These are phyloP conservation scores for Chorisops tibialis DNA, from an alignment of 2,888 invertebrate genomes.

Conservation along the genomic window DNA sequence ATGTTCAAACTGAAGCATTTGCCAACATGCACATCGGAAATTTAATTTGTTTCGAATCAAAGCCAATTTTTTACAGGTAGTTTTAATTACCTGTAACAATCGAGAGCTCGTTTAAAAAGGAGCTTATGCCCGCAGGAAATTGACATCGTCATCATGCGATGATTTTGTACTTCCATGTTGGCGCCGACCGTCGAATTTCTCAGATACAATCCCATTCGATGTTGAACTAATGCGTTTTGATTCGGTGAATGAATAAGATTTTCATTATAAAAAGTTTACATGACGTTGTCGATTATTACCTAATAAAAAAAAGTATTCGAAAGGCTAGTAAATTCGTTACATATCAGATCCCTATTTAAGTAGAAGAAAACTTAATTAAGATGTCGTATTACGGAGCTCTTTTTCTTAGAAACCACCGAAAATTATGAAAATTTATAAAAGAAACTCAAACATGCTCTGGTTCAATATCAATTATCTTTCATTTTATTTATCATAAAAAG, in stretches of 20 bases:
- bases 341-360: not conserved
- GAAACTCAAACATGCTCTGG: no score
- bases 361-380: not conserved
- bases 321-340: no score
- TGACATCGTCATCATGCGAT: constrained; percentile 23
- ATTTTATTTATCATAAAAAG: no score
- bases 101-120: constrained; percentile 9
- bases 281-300: no score
- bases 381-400: no score
- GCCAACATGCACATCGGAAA: constrained; percentile 7
- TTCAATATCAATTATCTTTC: no score
- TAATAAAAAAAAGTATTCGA: no score
- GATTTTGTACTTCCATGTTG: constrained; percentile 22
- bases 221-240: not conserved
- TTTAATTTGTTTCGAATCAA: constrained; percentile 26
- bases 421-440: no score
- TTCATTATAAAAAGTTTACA: not conserved
- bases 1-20: constrained; percentile 10
- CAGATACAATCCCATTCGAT: constrained; percentile 14
- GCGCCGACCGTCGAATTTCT: constrained; percentile 21
- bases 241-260: not conserved
- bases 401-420: no score
- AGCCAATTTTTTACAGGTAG: constrained; percentile 23
- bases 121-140: constrained; percentile 18
- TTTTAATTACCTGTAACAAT: constrained; percentile 24